Evolutionary conservation across 2,888 invertebrate genomes (phyloP), one percentile per base, ranked within the genome.

Genomic region (Cremastinae sp.): DNA sequence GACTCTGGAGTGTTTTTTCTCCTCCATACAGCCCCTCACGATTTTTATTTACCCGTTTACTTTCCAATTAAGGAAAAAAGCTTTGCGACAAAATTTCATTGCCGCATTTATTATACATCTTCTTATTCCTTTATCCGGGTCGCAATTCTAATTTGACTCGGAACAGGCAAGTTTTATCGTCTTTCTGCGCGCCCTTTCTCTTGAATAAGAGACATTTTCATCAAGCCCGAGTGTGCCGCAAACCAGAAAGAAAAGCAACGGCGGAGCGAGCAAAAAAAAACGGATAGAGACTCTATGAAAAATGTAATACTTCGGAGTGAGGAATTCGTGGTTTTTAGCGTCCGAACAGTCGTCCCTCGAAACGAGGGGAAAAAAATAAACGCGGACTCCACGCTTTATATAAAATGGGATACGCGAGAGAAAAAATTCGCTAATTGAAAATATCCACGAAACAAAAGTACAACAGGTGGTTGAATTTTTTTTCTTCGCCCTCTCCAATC

Each of bases 381-480:
- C 47, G 14, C 5, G 4, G 20, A 22, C 5, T 49, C n/a, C n/a
- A n/a, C 18, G 18, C 10, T 18, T 20, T 36, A 62, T 38, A 38
- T 49, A 49, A 36, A 28, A 22, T 9, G 54, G 10, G 8, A n/a
- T 5, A 41, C 36, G 28, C 28, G 28, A 28, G 28, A 28, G 38
- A 51, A 65, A 22, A 70, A 70, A 59, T 59, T 61, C 18, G 38
- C 18, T 70, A 70, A 75, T 75, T 70, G 59, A 65, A 53, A 70
- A 54, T 75, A 59, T 61, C 12, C 36, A 53, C 45, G 65, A 59
- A 65, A 65, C 53, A 53, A 53, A 65, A 41, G 45, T 36, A 58
- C 74, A 75, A 75, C 74, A 75, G 74, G 74, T 70, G 70, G 74
- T 51, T 51, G 49, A 49, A 45, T 9, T 22, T 47, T 68, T 59